Evolutionary conservation across 1,140 invertebrate genomes (phyloP), one percentile per base, ranked within the genome.

Genomic region (Bombus sylvicola): DNA sequence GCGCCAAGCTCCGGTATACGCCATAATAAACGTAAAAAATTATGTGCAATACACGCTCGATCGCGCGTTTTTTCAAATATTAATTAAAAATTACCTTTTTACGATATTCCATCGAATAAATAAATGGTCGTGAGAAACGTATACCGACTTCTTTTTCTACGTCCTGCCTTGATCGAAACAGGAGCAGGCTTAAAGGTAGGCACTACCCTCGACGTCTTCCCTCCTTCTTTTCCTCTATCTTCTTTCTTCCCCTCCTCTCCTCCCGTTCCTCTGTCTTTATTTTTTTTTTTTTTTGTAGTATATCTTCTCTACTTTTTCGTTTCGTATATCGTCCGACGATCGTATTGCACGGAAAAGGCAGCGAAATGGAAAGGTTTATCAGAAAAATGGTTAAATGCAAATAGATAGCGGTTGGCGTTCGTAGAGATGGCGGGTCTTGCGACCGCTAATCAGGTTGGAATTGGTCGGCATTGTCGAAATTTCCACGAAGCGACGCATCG

Each of bases 361-460:
- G 34, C 37, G 12, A 28, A 39, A 39, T 12, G 18, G 57, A n/a
- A 41, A 9, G n/a, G 13, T 62, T 71, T n/a, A 62, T 71, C 64
- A 47, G 28, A 59, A 43, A 84, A 78, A 6, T 25, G 39, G 18
- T 31, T 3, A 43, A 34, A 28, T 31, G 34, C 15, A 3, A 71
- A 57, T 5, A 43, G 3, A 22, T 9, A 15, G 37, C 37, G 47
- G 57, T 78, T 28, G 25, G 10, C 15, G 31, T 15, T 57, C 31
- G 76, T 47, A 25, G 25, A 83, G 81, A 68, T 57, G 68, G 39
- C 43, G 6, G 57, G 43, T 22, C 25, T 34, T 22, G 72, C 39
- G 47, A 76, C 73, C 66, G 66, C 53, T 84, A 78, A 84, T 84
- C 53, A 68, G 81, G 64, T 57, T 31, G 41, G 25, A 79, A 72